Conservation (phyloP, 2,797 vertebrate species). For the Molossus molossus region DNA sequence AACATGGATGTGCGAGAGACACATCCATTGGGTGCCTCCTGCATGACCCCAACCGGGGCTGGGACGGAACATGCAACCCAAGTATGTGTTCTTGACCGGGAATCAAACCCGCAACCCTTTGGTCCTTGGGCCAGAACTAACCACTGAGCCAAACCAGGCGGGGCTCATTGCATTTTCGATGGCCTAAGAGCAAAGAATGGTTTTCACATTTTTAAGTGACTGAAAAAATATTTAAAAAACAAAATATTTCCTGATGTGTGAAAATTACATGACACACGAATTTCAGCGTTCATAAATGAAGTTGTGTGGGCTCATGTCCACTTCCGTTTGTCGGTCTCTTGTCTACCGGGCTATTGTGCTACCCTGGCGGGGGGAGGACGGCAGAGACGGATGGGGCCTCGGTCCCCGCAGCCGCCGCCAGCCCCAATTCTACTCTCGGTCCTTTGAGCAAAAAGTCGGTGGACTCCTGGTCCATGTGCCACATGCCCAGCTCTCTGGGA, state of each 20-base stretch:
- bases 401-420: neutral
- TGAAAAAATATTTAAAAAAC: neutral
- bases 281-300: neutral
- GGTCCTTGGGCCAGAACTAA: too few species aligned
- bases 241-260: neutral
- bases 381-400: neutral
- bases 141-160: too few species aligned
- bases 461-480: neutral
- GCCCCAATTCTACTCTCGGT: neutral
- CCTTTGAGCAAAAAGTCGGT: neutral
- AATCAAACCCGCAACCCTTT: too few species aligned
- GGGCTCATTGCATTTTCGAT: neutral
- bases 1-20: too few species aligned
- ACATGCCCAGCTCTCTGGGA: neutral
- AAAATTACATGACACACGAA: constrained; percentile 18
- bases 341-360: neutral
- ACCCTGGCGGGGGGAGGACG: neutral
- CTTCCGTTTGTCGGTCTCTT: neutral
- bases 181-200: neutral
- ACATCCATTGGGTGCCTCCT: too few species aligned
- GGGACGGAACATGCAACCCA: too few species aligned
- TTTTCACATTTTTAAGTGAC: neutral
- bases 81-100: too few species aligned
- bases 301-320: neutral
- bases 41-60: too few species aligned